Base-by-base conservation (phyloP, 2,888 invertebrate genomes). In the Epistrophella euchroma region DNA sequence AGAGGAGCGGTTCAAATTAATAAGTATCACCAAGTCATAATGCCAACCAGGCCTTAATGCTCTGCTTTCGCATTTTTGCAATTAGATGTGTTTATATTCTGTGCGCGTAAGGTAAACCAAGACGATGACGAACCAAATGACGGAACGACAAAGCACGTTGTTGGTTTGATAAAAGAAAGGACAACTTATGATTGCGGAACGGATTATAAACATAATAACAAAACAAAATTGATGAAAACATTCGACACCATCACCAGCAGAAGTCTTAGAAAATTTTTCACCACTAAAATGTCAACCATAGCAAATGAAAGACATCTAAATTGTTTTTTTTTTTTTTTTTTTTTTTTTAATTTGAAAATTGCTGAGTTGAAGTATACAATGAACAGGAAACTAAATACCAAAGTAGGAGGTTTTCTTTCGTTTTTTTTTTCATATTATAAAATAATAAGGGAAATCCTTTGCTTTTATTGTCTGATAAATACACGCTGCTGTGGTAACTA, bases 191-290 rank as follows among this genome's bases (percentile, higher is more conserved):
- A 66, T 13, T 66, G 52, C 68, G 77, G 71, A 85, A 64, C 47
- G 76, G 72, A 80, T 76, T 72, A 77, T 22, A 72, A 66, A 64
- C 58, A 47, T 45, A 68, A 32, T 25, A 62, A 73, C 40, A 62
- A 62, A 40, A 45, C n/a, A 47, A 58, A 75, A 35, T 68, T 70
- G 50, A 71, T 75, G 79, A 79, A 66, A 85, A 68, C 81, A 85
- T 85, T 85, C 76, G 85, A 85, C 80, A 85, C 85, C 80, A 72
- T 60, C 71, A 50, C 66, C 62, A 85, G 85, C 60, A 85, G 85
- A 85, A 85, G 85, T 81, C 85, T 25, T 85, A 85, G 73, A 85
- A 60, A 81, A 76, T 58, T 47, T n/a, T 76, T 76, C 62, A 13
- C 71, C 74, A 79, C 74, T 55, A 47, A 72, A 77, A 56, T 47